Evolutionary conservation across 2,113 vertebrate species (phyloP), one percentile per base, ranked within the genome.

Genomic region (Gallinago media): DNA sequence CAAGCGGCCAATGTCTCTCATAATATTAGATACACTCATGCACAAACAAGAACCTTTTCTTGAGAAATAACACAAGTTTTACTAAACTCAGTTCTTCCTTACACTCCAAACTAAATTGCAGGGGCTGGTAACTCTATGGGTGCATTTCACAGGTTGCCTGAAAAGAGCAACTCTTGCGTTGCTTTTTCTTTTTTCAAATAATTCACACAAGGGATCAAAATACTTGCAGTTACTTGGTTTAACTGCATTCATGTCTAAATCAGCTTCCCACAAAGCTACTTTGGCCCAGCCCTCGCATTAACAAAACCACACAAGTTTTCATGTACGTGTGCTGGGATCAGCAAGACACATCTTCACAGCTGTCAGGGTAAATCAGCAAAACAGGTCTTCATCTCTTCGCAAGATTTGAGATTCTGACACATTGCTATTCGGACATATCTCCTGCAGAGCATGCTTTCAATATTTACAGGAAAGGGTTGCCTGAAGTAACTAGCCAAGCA

Each of bases 401-500:
- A 34, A 86, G 76, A 74, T n/a, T 2, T 55, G 83, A 83, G 75
- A 34, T 89, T 50, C 83, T 89, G 68, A 91, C 85, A 92, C n/a
- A 31, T 29, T 0, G 5, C 67, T 58, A 59, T 23, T 31, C 85
- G 72, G 88, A 88, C 76, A 52, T 19, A 74, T 34, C 88, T 91
- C 62, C 54, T 0, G 1, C 49, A 75, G 85, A 96, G 89, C 44
- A 63, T 31, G 20, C 73, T 65, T 78, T 58, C 62, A 63, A 9
- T 87, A 90, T 89, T 95, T 89, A 96, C 92, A 92, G 92, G 95
- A 95, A 94, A 84, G 58, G 49, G 61, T 22, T 96, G 96, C 70
- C 85, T 92, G 74, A 82, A 76, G 67, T 89, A 87, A 85, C 80
- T 40, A 93, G 62, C 73, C 84, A 81, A 82, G 85, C 77, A 92